Percentiles rank a stretch among this genome's conserved stretches.
Conservation (phyloP, 2,888 invertebrate genomes). For the Carabus problematicus region DNA sequence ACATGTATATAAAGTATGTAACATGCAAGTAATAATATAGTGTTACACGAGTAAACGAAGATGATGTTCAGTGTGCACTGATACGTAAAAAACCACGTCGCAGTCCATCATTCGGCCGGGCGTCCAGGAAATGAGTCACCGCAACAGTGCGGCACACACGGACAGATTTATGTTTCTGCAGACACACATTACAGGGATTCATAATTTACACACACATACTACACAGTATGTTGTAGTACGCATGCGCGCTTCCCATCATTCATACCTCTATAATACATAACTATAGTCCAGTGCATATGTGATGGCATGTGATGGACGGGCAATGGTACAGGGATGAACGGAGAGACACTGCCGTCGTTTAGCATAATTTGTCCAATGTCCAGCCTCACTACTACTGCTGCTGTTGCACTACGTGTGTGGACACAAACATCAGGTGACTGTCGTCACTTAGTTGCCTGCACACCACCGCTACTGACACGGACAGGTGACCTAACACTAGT, state of each 20-base stretch:
- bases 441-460: slow-evolving; percentile 2
- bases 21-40: no score
- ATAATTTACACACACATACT: slow-evolving; percentile 23
- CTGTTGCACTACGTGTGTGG: neutral
- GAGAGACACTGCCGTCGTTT: slow-evolving; percentile 47
- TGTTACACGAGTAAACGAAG: no score
- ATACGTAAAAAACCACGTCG: slow-evolving; percentile 30
- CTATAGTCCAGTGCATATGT: no score
- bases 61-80: slow-evolving; percentile 38
- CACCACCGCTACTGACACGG: no score
- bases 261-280: no score
- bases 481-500: neutral
- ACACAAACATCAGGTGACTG: neutral
- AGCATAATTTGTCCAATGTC: slow-evolving; percentile 15
- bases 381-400: neutral
- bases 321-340: neutral
- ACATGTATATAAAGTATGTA: no score
- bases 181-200: slow-evolving; percentile 36
- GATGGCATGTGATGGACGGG: neutral
- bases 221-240: neutral
- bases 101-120: slow-evolving; percentile 17
- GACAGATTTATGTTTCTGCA: slow-evolving; percentile 50
- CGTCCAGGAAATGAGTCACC: slow-evolving; percentile 25
- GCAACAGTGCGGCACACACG: slow-evolving; percentile 18
- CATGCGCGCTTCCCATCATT: slow-evolving; percentile 14